Evolutionary conservation across 2,888 invertebrate species (phyloP), one percentile per base, ranked within the genome.

Genomic region (Serrognathus titanus): DNA sequence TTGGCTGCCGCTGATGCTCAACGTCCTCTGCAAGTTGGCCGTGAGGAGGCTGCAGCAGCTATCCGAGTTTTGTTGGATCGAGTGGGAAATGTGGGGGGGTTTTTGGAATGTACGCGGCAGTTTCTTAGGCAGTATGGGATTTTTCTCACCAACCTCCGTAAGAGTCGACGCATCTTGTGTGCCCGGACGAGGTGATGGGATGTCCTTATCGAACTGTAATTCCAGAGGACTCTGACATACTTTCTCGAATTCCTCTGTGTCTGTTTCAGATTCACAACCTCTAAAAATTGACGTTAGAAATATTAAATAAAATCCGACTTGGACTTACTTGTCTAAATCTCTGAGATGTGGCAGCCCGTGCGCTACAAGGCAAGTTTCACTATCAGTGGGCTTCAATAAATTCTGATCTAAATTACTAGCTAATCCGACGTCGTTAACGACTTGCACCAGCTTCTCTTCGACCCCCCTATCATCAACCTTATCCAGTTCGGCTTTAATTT

Each of bases 211-310:
- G 62, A 75, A 77, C 53, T 74, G 70, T 50, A 77, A 66, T 46
- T 80, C 80, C 59, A 80, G 74, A 6, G 81, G 82, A 70, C 83
- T 83, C 73, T 86, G 87, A 11, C 85, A 82, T 7, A 92, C 84
- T 72, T 88, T 89, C 77, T 92, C 92, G 77, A 91, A 92, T 70
- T 90, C 92, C 68, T 90, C 90, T 0, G 88, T 87, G 70, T 92
- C 91, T 0, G 89, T 88, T 78, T 90, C 90, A 1, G 90, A 91
- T 71, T 90, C 91, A 71, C 88, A 87, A 61, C 86, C 88, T 72
- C 90, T 90, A 78, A 40, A 61, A 49, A 38, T 37, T 13, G 4
- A n/a, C n/a, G n/a, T n/a, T n/a, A 11, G 13, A 43, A 43, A 31
- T 31, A 6, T 6, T 13, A 31, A 31, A 1, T 31, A 31, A 31